Percentiles rank a stretch among this genome's conserved stretches.
phyloP scores from a whole-genome alignment of 1,140 invertebrate genomes.

The Calycopis cecrops region DNA sequence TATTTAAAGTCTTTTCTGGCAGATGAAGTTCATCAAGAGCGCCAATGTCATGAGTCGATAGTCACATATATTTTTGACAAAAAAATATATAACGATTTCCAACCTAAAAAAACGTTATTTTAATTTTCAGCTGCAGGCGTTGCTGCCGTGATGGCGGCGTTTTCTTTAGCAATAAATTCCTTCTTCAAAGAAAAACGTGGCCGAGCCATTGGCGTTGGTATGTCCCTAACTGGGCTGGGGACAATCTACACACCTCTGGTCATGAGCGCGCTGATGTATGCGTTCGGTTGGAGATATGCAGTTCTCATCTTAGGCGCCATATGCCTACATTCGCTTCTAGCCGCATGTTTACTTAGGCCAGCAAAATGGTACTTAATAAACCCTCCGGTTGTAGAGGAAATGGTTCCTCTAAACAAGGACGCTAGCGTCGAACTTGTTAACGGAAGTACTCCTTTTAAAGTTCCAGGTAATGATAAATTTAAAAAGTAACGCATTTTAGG shows the following conservation, averaged over 20 bases:
- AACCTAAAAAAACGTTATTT: constrained; percentile 1
- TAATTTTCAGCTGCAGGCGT: constrained; percentile 65
- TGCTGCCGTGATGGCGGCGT: constrained; percentile 65
- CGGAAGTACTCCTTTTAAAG: constrained; percentile 33
- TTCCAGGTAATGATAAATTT: not conserved
- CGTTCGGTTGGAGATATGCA: constrained; percentile 72
- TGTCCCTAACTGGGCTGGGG: constrained; percentile 74
- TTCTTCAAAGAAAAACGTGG: constrained; percentile 74
- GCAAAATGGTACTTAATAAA: constrained; percentile 76
- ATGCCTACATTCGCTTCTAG: constrained; percentile 74
- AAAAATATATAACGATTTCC: too few species aligned
- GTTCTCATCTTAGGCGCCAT: constrained; percentile 75
- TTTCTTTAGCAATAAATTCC: constrained; percentile 73
- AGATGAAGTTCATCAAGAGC: too few species aligned
- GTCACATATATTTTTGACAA: too few species aligned
- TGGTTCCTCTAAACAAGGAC: constrained; percentile 46
- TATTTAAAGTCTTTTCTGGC: too few species aligned
- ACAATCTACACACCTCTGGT: constrained; percentile 70
- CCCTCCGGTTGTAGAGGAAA: constrained; percentile 45
- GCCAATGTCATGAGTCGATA: too few species aligned
- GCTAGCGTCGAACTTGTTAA: constrained; percentile 38
- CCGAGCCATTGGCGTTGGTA: constrained; percentile 72
- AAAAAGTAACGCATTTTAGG: not conserved
- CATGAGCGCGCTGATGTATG: constrained; percentile 66
- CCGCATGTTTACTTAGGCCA: constrained; percentile 75